Percentiles rank a stretch among this genome's conserved stretches.
These are phyloP conservation scores for Porites divaricata DNA, from an alignment of 92 coral and sea anemone species.

Conservation along the genomic window DNA sequence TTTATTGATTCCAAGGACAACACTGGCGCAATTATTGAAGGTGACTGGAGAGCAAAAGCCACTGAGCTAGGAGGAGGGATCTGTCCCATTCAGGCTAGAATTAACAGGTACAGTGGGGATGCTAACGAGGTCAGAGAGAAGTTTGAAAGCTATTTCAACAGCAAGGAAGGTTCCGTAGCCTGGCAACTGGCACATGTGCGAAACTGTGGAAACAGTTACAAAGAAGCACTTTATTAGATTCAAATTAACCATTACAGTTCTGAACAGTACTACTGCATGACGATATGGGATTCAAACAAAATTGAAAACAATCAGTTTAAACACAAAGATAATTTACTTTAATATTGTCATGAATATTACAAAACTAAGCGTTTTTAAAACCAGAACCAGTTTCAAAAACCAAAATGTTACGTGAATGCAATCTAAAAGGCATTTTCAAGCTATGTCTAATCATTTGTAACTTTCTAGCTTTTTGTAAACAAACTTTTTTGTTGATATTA, in stretches of 20 bases:
- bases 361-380: constrained; percentile 8
- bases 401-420: constrained; percentile 20
- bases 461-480: not conserved
- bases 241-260: constrained; percentile 12
- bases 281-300: constrained; percentile 31
- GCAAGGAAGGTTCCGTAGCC: constrained; percentile 18
- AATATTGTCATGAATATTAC: constrained; percentile 25
- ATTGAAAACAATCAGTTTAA: constrained; percentile 20
- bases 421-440: constrained; percentile 30
- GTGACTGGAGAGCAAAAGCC: constrained; percentile 67
- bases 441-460: constrained; percentile 18
- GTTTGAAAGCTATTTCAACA: constrained; percentile 33
- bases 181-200: constrained; percentile 47
- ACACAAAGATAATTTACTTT: constrained; percentile 39
- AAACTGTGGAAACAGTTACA: constrained; percentile 31
- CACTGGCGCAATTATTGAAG: constrained; percentile 54
- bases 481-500: constrained; percentile 36
- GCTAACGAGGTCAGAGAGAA: constrained; percentile 28
- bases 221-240: constrained; percentile 51
- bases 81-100: constrained; percentile 27
- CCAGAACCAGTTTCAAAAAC: constrained; percentile 13
- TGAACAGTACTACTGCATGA: constrained; percentile 2
- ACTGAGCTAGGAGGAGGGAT: constrained; percentile 35
- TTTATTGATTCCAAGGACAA: constrained; percentile 68
- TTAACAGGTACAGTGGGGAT: constrained; percentile 25